These are phyloP conservation scores for Amphibalanus amphitrite DNA, from an alignment of 1,140 invertebrate genomes.

Conservation along the genomic window DNA sequence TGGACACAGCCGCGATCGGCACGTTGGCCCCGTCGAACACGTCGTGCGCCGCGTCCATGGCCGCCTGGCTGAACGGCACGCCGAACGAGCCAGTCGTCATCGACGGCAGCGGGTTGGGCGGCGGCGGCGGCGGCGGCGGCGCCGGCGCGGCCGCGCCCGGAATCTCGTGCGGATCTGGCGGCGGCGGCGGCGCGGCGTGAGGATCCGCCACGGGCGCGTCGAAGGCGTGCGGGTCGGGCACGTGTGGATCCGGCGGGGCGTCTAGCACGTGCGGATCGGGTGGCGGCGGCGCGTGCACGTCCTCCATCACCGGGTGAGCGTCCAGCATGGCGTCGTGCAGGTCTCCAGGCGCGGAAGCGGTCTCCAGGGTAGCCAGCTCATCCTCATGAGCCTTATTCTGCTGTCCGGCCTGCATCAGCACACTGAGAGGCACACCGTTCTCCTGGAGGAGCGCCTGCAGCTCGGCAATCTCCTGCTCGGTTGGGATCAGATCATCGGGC, in stretches of 20 bases:
- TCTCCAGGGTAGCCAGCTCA: neutral
- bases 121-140: too few relatives aligned
- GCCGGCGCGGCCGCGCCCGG: too few relatives aligned
- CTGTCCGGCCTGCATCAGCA: neutral
- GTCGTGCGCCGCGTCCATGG: neutral
- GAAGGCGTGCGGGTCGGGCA: too few relatives aligned
- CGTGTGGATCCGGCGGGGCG: too few relatives aligned
- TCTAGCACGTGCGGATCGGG: too few relatives aligned
- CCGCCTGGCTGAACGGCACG: neutral
- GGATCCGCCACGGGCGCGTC: too few relatives aligned
- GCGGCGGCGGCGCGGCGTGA: too few relatives aligned
- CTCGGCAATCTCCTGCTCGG: neutral
- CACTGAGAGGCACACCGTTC: neutral
- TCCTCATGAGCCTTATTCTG: neutral
- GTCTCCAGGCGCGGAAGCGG: too few relatives aligned
- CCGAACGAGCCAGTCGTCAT: neutral
- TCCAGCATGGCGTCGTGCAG: neutral
- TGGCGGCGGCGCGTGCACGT: neutral
- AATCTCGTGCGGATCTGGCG: too few relatives aligned
- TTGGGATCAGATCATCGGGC: neutral
- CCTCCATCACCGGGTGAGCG: neutral
- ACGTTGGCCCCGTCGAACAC: neutral
- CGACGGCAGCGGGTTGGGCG: neutral
- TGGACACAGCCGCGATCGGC: neutral
- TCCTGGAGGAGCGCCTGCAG: neutral